Percentiles rank a stretch among this genome's conserved stretches.
phyloP scores from a whole-genome alignment of 2,888 invertebrate species.

The Saturnia japonica region DNA sequence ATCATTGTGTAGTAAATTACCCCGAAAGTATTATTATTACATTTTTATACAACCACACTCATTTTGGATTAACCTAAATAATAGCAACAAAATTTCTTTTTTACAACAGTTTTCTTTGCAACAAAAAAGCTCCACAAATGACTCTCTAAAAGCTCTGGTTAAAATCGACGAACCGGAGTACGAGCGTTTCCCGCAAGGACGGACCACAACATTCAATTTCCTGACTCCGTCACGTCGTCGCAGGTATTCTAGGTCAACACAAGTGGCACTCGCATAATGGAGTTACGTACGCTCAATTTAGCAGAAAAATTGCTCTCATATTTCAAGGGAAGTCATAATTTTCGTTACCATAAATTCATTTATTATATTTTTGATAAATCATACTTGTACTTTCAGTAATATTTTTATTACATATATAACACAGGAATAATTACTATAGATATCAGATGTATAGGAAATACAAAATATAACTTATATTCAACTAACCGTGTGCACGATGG shows the following conservation, averaged over 20 bases:
- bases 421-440: too few relatives aligned
- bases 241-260: conserved; percentile 40
- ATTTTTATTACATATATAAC: too few relatives aligned
- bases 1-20: background rate
- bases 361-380: too few relatives aligned
- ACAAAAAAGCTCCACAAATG: background rate
- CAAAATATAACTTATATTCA: too few relatives aligned
- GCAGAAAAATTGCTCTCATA: conserved; percentile 11
- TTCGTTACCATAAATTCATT: background rate
- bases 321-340: background rate
- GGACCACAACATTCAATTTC: conserved; percentile 45
- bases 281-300: conserved; percentile 11
- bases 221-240: conserved; percentile 29
- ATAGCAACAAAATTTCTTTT: background rate
- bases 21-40: background rate
- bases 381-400: too few relatives aligned
- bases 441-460: too few relatives aligned
- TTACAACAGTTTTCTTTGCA: background rate
- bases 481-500: too few relatives aligned
- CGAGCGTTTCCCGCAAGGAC: conserved; percentile 22
- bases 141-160: conserved; percentile 8
- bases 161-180: conserved; percentile 15
- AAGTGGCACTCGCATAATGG: conserved; percentile 19
- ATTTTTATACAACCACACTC: background rate
- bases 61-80: background rate